phyloP scores from a whole-genome alignment of 2,888 invertebrate species.

The Teleiodes luculella region DNA sequence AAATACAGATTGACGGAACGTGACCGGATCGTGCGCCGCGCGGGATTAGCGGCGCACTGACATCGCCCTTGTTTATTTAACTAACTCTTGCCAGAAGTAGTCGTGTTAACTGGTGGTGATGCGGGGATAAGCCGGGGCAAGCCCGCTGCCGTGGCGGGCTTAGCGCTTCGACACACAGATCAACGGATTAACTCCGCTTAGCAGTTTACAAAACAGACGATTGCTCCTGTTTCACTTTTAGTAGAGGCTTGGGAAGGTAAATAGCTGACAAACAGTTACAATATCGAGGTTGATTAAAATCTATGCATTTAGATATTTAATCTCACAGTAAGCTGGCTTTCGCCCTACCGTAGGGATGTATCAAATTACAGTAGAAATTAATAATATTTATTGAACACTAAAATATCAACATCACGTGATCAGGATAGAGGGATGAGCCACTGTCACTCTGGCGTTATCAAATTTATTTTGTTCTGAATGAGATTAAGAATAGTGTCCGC shows the following conservation, averaged over 20 bases:
- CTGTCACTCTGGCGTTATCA: too few relatives aligned
- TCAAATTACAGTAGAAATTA: too few relatives aligned
- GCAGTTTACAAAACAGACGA: neutral
- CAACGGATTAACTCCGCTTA: conserved; percentile 1
- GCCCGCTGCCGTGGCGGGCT: neutral
- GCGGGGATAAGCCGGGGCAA: neutral
- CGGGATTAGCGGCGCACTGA: neutral
- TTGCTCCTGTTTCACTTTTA: neutral
- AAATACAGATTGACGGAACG: conserved; percentile 5
- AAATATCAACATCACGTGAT: too few relatives aligned
- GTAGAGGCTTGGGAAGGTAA: neutral
- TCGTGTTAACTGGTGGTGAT: neutral
- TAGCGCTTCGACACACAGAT: conserved; percentile 5
- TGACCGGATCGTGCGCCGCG: neutral
- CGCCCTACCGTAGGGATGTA: too few relatives aligned
- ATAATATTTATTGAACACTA: too few relatives aligned
- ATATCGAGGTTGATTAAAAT: too few relatives aligned
- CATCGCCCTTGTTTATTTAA: conserved; percentile 9
- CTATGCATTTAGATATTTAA: too few relatives aligned
- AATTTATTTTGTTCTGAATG: too few relatives aligned
- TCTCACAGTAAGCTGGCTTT: too few relatives aligned
- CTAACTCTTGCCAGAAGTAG: neutral
- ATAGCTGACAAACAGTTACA: too few relatives aligned
- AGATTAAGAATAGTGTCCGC: neutral
- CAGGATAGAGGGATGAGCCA: too few relatives aligned